phyloP scores from a whole-genome alignment of 2,888 invertebrate genomes.

The Octodonta nipae region DNA sequence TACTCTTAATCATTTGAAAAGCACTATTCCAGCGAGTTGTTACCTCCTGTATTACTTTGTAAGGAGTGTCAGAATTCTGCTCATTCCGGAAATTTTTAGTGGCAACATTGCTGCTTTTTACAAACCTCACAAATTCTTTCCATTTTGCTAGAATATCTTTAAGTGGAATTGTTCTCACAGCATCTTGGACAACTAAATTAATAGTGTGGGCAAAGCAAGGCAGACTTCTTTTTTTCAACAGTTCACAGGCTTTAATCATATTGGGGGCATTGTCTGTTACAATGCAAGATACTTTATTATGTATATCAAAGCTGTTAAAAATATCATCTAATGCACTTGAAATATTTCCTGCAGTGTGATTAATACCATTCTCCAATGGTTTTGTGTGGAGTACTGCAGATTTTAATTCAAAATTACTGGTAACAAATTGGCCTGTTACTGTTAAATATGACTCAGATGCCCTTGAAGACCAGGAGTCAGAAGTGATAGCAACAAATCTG shows the following conservation, averaged over 20 bases:
- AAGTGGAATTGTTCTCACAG: constrained; percentile 2
- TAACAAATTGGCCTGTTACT: constrained; percentile 10
- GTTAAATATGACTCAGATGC: constrained; percentile 11
- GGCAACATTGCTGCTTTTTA: constrained; percentile 8
- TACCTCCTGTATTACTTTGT: constrained; percentile 9
- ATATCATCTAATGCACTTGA: constrained; percentile 7
- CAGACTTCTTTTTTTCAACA: constrained; percentile 8
- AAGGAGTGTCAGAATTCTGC: constrained; percentile 7
- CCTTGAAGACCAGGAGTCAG: constrained; percentile 10
- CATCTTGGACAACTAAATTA: constrained; percentile 11
- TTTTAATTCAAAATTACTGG: constrained; percentile 7
- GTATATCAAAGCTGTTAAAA: constrained; percentile 9
- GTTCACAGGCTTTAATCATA: constrained; percentile 11
- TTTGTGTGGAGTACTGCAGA: constrained; percentile 11
- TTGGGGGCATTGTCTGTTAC: constrained; percentile 12
- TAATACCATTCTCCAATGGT: constrained; percentile 9
- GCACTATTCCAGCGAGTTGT: too few relatives aligned
- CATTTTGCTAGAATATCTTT: constrained; percentile 7
- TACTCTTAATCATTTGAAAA: constrained; percentile 10
- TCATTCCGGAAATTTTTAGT: constrained; percentile 8
- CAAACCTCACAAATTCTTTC: constrained; percentile 9
- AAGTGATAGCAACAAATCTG: constrained; percentile 10
- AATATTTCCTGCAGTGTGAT: constrained; percentile 12
- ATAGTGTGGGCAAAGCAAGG: constrained; percentile 12
- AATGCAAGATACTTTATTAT: constrained; percentile 10